Evolutionary conservation across 2,113 vertebrate species (phyloP).

Genomic region (Hemiprocne comata): DNA sequence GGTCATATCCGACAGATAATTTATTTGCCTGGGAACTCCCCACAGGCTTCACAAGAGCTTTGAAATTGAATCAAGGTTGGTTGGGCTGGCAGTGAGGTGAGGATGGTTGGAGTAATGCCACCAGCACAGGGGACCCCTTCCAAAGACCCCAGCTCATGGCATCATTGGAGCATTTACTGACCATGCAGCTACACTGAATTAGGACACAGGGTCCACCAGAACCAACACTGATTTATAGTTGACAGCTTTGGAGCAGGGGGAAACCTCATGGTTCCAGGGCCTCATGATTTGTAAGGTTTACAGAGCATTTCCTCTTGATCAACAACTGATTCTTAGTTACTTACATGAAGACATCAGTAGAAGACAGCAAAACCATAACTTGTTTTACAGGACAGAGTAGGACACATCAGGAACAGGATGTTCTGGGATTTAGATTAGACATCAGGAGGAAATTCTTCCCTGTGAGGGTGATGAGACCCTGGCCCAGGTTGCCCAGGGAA

Average conservation of each 20-base stretch:
- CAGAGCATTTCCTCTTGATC: background rate
- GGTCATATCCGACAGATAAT: conserved; percentile 18
- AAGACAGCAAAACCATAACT: background rate
- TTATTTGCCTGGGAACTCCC: conserved; percentile 34
- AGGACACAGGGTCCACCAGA: background rate
- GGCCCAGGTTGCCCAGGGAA: too few relatives aligned
- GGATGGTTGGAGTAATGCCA: background rate
- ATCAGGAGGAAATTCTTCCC: too few relatives aligned
- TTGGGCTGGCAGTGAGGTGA: background rate
- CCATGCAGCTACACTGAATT: background rate
- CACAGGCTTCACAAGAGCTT: background rate
- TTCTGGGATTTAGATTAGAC: background rate
- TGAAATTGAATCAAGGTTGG: background rate
- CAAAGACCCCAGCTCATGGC: background rate
- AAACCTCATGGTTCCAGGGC: rapidly evolving
- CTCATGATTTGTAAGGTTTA: background rate
- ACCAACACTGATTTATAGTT: background rate
- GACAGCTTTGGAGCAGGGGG: rapidly evolving
- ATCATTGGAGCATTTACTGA: background rate
- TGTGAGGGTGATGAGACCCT: too few relatives aligned
- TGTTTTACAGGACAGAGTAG: background rate
- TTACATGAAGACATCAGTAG: too few relatives aligned
- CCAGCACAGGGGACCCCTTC: background rate
- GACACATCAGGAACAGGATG: background rate
- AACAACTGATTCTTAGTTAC: background rate